Evolutionary conservation across 1,140 invertebrate genomes (phyloP).

Genomic region (Drosophila simulans): DNA sequence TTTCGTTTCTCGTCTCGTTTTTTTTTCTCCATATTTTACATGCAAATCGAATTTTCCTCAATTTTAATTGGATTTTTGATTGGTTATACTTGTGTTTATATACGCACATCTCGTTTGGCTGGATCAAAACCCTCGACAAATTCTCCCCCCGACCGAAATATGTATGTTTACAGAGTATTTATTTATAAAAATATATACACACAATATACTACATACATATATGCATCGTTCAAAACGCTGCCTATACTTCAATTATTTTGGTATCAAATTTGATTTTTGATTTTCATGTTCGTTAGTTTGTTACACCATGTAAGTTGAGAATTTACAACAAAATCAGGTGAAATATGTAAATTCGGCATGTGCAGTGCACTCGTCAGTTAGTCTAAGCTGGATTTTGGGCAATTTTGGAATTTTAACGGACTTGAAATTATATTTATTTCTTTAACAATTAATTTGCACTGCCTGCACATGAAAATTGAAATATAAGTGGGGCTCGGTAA

Average conservation of each 20-base stretch:
- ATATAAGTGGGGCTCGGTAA: constrained; percentile 1
- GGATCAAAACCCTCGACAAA: constrained; percentile 29
- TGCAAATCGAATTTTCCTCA: constrained; percentile 85
- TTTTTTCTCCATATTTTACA: constrained; percentile 81
- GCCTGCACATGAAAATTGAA: constrained; percentile 31
- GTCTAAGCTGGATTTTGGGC: constrained; percentile 12
- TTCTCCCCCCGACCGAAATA: background rate
- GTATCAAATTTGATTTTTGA: constrained; percentile 58
- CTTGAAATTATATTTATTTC: constrained; percentile 1
- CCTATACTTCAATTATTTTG: constrained; percentile 48
- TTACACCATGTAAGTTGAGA: constrained; percentile 64
- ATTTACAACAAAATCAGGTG: constrained; percentile 68
- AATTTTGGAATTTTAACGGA: constrained; percentile 11
- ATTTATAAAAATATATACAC: constrained; percentile 37
- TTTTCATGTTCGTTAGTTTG: constrained; percentile 53
- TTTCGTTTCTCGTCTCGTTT: constrained; percentile 50
- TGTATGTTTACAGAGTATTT: constrained; percentile 39
- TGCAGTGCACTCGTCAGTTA: background rate
- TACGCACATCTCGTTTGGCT: constrained; percentile 68
- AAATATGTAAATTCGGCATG: constrained; percentile 48
- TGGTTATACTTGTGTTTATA: constrained; percentile 84
- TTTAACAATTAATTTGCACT: constrained; percentile 26
- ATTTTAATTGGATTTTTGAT: constrained; percentile 85
- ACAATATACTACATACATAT: constrained; percentile 10
- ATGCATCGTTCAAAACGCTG: constrained; percentile 35